Conservation (phyloP, 2,888 invertebrate genomes). For the Pyrochroa serraticornis region DNA sequence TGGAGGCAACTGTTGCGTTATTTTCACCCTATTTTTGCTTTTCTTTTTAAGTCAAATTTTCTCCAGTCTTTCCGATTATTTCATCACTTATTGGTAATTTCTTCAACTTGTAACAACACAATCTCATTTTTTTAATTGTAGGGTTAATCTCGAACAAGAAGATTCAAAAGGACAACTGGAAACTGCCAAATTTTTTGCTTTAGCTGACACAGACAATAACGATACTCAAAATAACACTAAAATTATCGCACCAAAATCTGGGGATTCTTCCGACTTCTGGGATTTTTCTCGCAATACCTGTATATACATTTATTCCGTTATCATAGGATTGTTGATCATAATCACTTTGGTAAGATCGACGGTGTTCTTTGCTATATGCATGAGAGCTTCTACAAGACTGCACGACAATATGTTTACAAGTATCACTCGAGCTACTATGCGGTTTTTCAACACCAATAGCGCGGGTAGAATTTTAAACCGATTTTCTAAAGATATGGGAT, state of each 20-base stretch:
- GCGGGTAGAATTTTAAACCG: slow-evolving; percentile 68
- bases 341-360: slow-evolving; percentile 58
- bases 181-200: background rate
- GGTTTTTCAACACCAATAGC: slow-evolving; percentile 73
- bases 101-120: background rate
- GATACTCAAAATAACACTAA: background rate
- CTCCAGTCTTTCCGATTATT: slow-evolving; percentile 83
- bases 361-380: slow-evolving; percentile 62
- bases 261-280: slow-evolving; percentile 43
- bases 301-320: slow-evolving; percentile 53
- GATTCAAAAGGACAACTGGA: slow-evolving; percentile 16
- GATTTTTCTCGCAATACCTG: slow-evolving; percentile 51
- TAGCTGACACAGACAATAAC: background rate
- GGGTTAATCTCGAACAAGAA: slow-evolving; percentile 50
- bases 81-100: slow-evolving; percentile 76
- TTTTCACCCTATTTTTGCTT: slow-evolving; percentile 67
- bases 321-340: slow-evolving; percentile 57
- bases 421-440: slow-evolving; percentile 67
- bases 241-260: no score
- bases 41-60: slow-evolving; percentile 73
- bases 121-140: slow-evolving; percentile 27
- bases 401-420: slow-evolving; percentile 62
- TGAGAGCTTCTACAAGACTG: slow-evolving; percentile 62
- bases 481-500: slow-evolving; percentile 73
- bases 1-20: slow-evolving; percentile 72